Percentiles rank a stretch among this genome's conserved stretches.
These are phyloP conservation scores for Gonioctena quinquepunctata DNA, from an alignment of 1,140 invertebrate species.

Conservation along the genomic window DNA sequence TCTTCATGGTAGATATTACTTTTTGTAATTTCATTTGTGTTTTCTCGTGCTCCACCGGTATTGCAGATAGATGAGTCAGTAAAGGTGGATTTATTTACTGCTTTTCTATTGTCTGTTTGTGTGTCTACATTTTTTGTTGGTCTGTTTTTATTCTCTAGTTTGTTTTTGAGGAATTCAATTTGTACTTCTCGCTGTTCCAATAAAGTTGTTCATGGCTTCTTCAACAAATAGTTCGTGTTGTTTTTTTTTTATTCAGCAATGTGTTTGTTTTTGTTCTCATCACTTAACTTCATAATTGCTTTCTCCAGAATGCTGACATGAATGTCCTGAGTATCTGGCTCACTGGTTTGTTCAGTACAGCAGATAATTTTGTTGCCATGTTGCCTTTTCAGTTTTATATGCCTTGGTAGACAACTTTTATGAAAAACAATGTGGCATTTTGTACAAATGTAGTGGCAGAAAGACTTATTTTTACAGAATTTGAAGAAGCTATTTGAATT, in stretches of 20 bases:
- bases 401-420: not conserved
- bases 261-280: not conserved
- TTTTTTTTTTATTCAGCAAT: not conserved
- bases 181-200: not conserved
- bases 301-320: not conserved
- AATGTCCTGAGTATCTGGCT: not conserved
- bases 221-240: not conserved
- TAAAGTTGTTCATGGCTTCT: not conserved
- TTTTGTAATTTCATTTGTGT: not conserved
- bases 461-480: not conserved
- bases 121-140: not conserved
- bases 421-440: not conserved
- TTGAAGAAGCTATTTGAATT: no score
- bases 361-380: not conserved
- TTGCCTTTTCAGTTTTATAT: not conserved
- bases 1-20: not conserved
- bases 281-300: not conserved
- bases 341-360: not conserved
- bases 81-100: not conserved
- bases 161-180: not conserved
- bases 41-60: not conserved
- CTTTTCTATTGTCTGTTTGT: not conserved
- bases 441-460: not conserved
- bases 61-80: not conserved
- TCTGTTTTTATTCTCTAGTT: slow-evolving; percentile 2